These are phyloP conservation scores for Melozone crissalis DNA, from an alignment of 2,113 vertebrate species.

Conservation along the genomic window DNA sequence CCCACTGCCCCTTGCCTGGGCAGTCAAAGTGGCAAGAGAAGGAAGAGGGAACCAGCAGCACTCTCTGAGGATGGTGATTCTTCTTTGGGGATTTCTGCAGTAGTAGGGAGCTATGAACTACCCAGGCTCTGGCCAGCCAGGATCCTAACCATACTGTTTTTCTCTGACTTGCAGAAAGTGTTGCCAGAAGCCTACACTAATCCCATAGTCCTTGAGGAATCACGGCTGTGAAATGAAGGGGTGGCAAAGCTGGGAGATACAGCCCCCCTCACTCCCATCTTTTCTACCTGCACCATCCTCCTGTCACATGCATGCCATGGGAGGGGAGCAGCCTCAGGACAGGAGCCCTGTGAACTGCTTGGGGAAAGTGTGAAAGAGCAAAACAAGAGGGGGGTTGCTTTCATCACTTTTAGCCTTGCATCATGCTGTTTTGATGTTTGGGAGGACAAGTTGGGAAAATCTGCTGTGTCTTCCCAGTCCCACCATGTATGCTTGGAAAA, in stretches of 20 bases:
- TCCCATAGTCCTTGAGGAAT: slow-evolving; percentile 27
- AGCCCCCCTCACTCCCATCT: background rate
- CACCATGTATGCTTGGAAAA: background rate
- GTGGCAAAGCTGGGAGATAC: background rate
- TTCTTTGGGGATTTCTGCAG: background rate
- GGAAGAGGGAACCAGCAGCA: background rate
- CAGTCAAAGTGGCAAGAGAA: background rate
- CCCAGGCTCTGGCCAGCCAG: background rate
- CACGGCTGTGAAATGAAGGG: slow-evolving; percentile 13
- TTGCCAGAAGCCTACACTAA: background rate
- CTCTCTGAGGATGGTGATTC: background rate
- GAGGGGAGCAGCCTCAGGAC: background rate
- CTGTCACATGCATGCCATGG: background rate
- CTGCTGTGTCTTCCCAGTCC: background rate
- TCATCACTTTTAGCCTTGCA: background rate
- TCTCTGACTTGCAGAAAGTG: slow-evolving; percentile 55
- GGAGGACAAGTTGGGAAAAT: background rate
- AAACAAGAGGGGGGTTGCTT: background rate
- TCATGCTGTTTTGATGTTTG: background rate
- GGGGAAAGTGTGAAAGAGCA: background rate
- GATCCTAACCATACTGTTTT: background rate
- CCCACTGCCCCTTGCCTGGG: background rate
- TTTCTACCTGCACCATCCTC: background rate
- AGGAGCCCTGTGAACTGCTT: background rate
- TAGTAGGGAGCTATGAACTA: background rate